Evolutionary conservation across 2,797 vertebrate genomes (phyloP).

Genomic region (Anniella stebbinsi): DNA sequence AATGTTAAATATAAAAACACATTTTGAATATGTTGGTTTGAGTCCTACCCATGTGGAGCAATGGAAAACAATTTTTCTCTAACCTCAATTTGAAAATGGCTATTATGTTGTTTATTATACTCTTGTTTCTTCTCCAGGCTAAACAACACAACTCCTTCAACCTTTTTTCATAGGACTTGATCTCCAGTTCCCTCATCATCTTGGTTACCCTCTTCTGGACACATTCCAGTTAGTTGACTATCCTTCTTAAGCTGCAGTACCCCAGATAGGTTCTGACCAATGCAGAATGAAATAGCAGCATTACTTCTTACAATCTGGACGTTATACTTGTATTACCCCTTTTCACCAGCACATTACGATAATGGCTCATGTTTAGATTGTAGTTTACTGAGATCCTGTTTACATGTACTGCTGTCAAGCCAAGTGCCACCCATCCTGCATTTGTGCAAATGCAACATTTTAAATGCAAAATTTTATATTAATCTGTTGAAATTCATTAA

Average conservation of each 20-base stretch:
- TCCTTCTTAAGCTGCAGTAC: not conserved
- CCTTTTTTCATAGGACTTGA: not conserved
- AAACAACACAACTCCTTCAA: not conserved
- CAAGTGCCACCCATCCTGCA: not conserved
- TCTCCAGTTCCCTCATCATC: not conserved
- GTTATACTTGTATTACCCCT: not conserved
- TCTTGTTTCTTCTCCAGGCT: too few relatives aligned
- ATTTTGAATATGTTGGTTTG: too few relatives aligned
- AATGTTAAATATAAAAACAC: too few relatives aligned
- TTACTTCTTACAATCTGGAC: too few relatives aligned
- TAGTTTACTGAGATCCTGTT: not conserved
- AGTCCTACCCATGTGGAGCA: too few relatives aligned
- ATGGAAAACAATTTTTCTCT: too few relatives aligned
- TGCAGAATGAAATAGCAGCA: not conserved
- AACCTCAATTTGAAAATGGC: too few relatives aligned
- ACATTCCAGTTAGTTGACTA: not conserved
- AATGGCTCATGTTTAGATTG: not conserved
- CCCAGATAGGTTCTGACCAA: not conserved
- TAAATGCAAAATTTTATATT: not conserved
- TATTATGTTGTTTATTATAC: too few relatives aligned
- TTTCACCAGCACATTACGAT: not conserved
- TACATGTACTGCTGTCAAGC: not conserved
- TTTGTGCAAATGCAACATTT: not conserved
- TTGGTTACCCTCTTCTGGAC: not conserved
- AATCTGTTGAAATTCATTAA: not conserved